phyloP scores from a whole-genome alignment of 1,140 invertebrate species.

The Palaemon carinicauda region DNA sequence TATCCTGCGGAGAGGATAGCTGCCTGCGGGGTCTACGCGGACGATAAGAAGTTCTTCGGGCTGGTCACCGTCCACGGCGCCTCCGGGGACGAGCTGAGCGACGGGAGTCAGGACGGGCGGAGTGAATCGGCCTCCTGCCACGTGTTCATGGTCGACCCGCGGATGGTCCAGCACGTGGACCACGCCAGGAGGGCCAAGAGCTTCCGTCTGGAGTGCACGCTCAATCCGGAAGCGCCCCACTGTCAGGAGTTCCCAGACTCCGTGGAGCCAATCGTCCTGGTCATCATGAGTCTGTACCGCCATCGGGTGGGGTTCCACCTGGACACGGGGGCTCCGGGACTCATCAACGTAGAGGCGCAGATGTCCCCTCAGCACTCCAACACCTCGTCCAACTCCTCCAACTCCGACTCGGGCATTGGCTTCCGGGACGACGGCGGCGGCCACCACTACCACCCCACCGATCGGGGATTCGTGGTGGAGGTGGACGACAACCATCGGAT shows the following conservation, averaged over 20 bases:
- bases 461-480: slow-evolving; percentile 83
- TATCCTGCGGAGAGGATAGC: slow-evolving; percentile 87
- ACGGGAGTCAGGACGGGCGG: slow-evolving; percentile 55
- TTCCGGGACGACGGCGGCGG: slow-evolving; percentile 78
- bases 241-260: slow-evolving; percentile 91
- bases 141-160: slow-evolving; percentile 91
- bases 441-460: slow-evolving; percentile 62
- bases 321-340: slow-evolving; percentile 50
- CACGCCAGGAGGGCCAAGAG: slow-evolving; percentile 79
- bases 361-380: slow-evolving; percentile 68
- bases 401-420: slow-evolving; percentile 93
- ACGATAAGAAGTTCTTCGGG: slow-evolving; percentile 89
- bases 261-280: slow-evolving; percentile 81
- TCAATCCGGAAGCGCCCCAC: slow-evolving; percentile 64
- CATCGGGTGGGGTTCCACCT: slow-evolving; percentile 58
- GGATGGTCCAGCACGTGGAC: slow-evolving; percentile 75
- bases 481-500: slow-evolving; percentile 70
- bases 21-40: slow-evolving; percentile 87
- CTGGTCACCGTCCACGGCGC: slow-evolving; percentile 80
- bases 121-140: slow-evolving; percentile 89
- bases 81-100: slow-evolving; percentile 56
- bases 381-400: slow-evolving; percentile 85
- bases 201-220: slow-evolving; percentile 81
- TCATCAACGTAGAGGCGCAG: slow-evolving; percentile 61
- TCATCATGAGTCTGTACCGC: slow-evolving; percentile 64